These are phyloP conservation scores for Leptinotarsa lineolata DNA, from an alignment of 1,140 invertebrate genomes.

Conservation along the genomic window DNA sequence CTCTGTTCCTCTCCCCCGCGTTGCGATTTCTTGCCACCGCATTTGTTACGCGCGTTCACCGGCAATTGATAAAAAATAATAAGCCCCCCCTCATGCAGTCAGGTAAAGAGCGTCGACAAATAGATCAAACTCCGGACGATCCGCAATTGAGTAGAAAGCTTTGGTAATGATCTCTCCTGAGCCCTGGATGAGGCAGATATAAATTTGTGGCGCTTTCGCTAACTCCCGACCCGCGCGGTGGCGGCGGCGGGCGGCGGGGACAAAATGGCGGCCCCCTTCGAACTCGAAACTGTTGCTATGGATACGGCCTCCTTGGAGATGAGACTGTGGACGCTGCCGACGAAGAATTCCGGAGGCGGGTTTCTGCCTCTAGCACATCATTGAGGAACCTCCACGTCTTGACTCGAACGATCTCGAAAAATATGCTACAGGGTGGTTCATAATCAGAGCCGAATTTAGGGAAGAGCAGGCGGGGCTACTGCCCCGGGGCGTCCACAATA, in stretches of 20 bases:
- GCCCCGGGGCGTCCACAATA: too few species aligned
- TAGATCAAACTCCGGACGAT: slow-evolving; percentile 57
- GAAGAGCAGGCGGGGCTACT: too few species aligned
- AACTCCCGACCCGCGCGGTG: slow-evolving; percentile 43
- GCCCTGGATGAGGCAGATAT: slow-evolving; percentile 58
- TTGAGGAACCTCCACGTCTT: not conserved
- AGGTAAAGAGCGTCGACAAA: slow-evolving; percentile 53
- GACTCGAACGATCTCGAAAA: too few species aligned
- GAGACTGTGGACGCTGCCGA: not conserved
- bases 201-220: slow-evolving; percentile 57
- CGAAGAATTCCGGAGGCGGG: not conserved
- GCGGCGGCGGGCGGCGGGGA: slow-evolving; percentile 36
- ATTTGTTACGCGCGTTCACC: not conserved
- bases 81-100: slow-evolving; percentile 39
- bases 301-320: slow-evolving; percentile 44
- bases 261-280: slow-evolving; percentile 49
- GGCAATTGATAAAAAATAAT: slow-evolving; percentile 41
- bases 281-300: slow-evolving; percentile 43
- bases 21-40: too few species aligned
- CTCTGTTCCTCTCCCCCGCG: too few species aligned
- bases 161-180: slow-evolving; percentile 58
- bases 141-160: slow-evolving; percentile 59
- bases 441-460: too few species aligned
- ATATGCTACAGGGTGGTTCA: too few species aligned
- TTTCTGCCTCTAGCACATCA: not conserved